Evolutionary conservation across 2,797 vertebrate species (phyloP), one percentile per base, ranked within the genome.

Genomic region (Hypotaenidia okinawae): DNA sequence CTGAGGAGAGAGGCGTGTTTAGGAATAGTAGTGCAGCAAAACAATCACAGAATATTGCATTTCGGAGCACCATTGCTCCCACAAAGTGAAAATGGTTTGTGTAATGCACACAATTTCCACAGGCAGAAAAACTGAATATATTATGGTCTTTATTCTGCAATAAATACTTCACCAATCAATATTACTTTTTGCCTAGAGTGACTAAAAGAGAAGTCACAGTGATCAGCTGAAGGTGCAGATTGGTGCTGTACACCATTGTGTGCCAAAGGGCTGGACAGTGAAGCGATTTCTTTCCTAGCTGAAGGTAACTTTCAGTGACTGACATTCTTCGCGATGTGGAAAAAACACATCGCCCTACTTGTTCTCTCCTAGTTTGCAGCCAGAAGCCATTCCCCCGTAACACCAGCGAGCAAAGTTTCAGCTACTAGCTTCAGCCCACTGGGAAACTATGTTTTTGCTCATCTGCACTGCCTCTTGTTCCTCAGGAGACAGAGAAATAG

Each of bases 1-100:
- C 97, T 97, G 90, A 21, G 80, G 49, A 55, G 58, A 79, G 52
- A 93, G 28, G 21, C 6, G 32, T 1, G 5, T 6, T 69, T 77
- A n/a, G 47, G 37, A 52, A 21, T 22, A 11, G 7, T 3, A 9
- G 21, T 27, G 52, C 61, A 77, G 39, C 1, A 3, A 21, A 7
- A 25, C 33, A 47, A 18, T 10, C 28, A 16, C 21, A 43, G 41
- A n/a, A 23, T 10, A 16, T 0, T 0, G 16, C 16, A 15, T 77
- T 49, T 28, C 10, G 6, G 17, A 81, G 55, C 43, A 43, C 7
- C 16, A 3, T 16, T 39, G 23, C 4, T 49, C 33, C 28, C 21
- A 2, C 22, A 6, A 13, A 49, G 70, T 24, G 68, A 62, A 72
- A 63, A 1, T 4, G 2, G 10, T 18, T 49, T 33, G 51, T 5